Conservation (phyloP, 2,797 vertebrate genomes). For the Prionace glauca region DNA sequence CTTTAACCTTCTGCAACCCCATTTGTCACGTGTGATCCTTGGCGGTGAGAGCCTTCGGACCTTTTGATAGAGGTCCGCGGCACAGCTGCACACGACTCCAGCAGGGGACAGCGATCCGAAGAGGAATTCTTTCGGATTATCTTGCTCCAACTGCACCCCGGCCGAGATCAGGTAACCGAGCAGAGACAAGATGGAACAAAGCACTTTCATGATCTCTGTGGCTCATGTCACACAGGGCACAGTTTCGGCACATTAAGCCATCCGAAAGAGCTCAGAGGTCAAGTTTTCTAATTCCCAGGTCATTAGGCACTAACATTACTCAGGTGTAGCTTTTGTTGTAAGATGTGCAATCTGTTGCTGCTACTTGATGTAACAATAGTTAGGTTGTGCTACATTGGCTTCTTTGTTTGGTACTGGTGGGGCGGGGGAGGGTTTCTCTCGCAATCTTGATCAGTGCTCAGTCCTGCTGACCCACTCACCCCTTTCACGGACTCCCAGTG, state of each 20-base stretch:
- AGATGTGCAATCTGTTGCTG: neutral
- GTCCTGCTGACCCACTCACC: neutral
- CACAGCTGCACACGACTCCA: neutral
- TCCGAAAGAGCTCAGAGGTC: neutral
- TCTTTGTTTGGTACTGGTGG: neutral
- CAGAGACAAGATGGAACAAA: neutral
- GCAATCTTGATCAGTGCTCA: neutral
- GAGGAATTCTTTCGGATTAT: neutral
- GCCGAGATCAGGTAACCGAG: neutral
- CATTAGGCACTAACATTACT: conserved; percentile 3
- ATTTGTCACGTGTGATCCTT: neutral
- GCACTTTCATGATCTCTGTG: neutral
- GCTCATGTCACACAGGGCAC: conserved; percentile 18
- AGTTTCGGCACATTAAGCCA: neutral
- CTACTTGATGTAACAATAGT: neutral
- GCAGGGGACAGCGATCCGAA: neutral
- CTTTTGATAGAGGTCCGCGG: neutral
- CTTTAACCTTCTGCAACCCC: neutral
- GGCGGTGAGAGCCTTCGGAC: neutral
- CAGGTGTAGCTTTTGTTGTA: neutral
- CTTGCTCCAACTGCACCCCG: neutral
- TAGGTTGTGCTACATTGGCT: neutral
- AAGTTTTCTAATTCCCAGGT: conserved; percentile 11
- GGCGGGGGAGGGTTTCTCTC: neutral
- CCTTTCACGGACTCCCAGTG: neutral